A percentile compares a stretch with the other conserved stretches of the same genome.
Conservation (phyloP, 2,797 vertebrate species). For the Cuniculus paca region DNA sequence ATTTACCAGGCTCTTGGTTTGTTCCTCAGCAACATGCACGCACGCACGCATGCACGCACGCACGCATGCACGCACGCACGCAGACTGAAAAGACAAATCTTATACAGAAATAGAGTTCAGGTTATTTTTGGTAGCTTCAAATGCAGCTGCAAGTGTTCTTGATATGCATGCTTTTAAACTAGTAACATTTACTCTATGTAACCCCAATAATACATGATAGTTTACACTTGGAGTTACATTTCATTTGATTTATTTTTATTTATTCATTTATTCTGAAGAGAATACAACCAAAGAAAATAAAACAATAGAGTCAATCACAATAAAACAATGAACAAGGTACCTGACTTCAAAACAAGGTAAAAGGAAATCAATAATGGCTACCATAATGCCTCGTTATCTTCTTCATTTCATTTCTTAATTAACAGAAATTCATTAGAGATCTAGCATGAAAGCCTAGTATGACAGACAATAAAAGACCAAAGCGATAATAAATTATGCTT, state of each 20-base stretch:
- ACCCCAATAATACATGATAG: not conserved
- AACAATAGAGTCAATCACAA: too few relatives aligned
- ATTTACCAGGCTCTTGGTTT: not conserved
- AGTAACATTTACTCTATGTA: not conserved
- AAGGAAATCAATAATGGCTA: too few relatives aligned
- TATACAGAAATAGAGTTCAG: constrained; percentile 22
- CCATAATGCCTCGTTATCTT: too few relatives aligned
- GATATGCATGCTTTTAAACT: not conserved
- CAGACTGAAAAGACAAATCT: not conserved
- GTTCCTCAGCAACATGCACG: not conserved
- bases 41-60: not conserved
- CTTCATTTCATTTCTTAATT: constrained; percentile 28
- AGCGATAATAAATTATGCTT: not conserved
- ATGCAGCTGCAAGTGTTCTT: not conserved
- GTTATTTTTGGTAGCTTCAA: constrained; percentile 4
- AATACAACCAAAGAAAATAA: too few relatives aligned
- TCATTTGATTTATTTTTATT: too few relatives aligned
- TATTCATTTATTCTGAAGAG: too few relatives aligned
- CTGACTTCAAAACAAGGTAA: too few relatives aligned
- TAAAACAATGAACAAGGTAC: too few relatives aligned
- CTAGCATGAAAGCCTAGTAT: constrained; percentile 7
- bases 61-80: not conserved
- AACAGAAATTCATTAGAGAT: constrained; percentile 6
- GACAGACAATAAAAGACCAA: not conserved
- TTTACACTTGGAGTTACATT: not conserved